Evolutionary conservation across 2,113 vertebrate genomes (phyloP).

Genomic region (Gnathonemus longibarbis): DNA sequence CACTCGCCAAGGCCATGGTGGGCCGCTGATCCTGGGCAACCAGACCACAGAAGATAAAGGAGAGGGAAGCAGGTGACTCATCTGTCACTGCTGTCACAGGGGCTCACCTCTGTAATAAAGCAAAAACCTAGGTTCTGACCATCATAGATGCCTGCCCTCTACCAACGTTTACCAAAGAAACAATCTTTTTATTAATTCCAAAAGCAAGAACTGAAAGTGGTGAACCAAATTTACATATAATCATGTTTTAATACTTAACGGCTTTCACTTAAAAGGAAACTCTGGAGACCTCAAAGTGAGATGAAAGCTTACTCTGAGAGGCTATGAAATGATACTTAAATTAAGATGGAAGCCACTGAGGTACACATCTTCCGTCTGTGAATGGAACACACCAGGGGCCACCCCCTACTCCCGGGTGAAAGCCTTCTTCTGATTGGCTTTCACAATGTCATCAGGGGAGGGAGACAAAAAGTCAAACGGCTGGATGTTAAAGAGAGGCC

Average conservation of each 20-base stretch:
- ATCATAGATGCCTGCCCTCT: neutral
- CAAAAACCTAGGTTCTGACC: neutral
- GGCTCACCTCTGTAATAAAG: neutral
- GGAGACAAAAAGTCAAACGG: slow-evolving; percentile 86
- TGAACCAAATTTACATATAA: neutral
- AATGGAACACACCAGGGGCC: neutral
- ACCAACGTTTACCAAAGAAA: neutral
- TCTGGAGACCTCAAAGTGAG: neutral
- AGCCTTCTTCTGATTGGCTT: slow-evolving; percentile 79
- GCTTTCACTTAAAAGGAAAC: slow-evolving; percentile 27
- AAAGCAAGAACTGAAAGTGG: neutral
- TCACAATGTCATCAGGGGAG: slow-evolving; percentile 91
- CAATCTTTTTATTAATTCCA: neutral
- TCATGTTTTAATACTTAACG: neutral
- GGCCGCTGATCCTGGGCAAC: neutral
- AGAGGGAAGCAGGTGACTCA: neutral
- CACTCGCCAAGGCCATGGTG: neutral
- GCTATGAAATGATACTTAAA: neutral
- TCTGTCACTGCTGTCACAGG: neutral
- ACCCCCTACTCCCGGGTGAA: slow-evolving; percentile 60
- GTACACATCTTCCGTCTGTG: neutral
- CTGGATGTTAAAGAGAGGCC: slow-evolving; percentile 59
- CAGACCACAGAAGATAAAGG: neutral
- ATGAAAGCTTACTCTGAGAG: neutral
- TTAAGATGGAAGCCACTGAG: neutral